Evolutionary conservation across 2,113 vertebrate genomes (phyloP).

Genomic region (Caloenas nicobarica): DNA sequence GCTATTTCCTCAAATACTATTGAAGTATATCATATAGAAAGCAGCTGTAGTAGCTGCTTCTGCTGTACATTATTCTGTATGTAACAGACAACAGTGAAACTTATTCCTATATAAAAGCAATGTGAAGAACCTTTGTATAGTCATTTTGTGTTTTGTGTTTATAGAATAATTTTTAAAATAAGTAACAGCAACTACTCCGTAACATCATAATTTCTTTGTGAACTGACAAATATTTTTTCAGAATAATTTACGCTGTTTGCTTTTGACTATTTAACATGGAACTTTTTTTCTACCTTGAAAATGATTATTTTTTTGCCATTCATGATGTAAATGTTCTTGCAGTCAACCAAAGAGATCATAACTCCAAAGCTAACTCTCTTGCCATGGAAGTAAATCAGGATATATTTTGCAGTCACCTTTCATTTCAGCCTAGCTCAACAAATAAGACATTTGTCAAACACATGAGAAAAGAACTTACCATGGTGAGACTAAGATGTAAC

Average conservation of each 20-base stretch:
- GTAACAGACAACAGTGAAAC: background rate
- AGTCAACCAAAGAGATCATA: fast-evolving
- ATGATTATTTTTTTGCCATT: background rate
- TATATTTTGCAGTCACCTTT: background rate
- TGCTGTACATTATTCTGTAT: background rate
- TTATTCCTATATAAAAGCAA: background rate
- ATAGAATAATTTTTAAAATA: background rate
- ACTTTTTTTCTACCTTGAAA: background rate
- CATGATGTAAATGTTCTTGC: background rate
- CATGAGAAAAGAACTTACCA: background rate
- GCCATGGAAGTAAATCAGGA: background rate
- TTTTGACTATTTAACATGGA: background rate
- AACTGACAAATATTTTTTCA: background rate
- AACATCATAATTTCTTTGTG: background rate
- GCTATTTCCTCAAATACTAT: background rate
- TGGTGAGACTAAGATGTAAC: background rate
- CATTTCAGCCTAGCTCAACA: background rate
- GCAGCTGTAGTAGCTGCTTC: background rate
- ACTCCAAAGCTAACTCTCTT: background rate
- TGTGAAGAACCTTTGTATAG: background rate
- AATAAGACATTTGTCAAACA: background rate
- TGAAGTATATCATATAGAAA: background rate
- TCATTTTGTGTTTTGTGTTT: background rate
- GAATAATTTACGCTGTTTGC: background rate
- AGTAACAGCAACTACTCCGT: background rate